Evolutionary conservation across 2,888 invertebrate genomes (phyloP).

Genomic region (Incurvaria masculella): DNA sequence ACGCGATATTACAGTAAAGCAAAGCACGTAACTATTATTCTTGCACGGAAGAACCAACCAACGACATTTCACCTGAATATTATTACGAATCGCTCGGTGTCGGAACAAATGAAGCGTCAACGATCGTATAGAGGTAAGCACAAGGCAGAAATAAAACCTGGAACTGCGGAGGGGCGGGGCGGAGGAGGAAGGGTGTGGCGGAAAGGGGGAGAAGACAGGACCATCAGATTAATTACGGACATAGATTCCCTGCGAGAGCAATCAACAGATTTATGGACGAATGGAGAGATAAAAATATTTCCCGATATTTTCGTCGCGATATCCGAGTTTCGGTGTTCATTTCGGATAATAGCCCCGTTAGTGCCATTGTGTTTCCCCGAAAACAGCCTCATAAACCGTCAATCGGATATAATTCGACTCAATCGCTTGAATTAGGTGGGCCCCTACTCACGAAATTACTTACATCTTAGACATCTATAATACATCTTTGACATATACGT

Average conservation of each 20-base stretch:
- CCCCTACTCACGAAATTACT: too few species aligned
- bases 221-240: background rate
- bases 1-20: too few species aligned
- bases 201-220: background rate
- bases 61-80: too few species aligned
- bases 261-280: background rate
- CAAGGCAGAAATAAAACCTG: too few species aligned
- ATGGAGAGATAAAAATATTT: background rate
- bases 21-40: too few species aligned
- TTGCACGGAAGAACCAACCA: too few species aligned
- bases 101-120: too few species aligned
- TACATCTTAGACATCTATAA: too few species aligned
- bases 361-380: background rate
- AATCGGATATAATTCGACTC: background rate
- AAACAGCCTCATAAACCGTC: background rate
- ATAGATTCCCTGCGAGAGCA: background rate
- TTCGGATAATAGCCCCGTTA: background rate
- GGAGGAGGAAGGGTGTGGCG: background rate
- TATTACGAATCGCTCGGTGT: too few species aligned
- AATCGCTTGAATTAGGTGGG: background rate
- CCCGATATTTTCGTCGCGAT: background rate
- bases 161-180: background rate
- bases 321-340: background rate
- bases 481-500: too few species aligned
- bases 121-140: too few species aligned